Base-by-base conservation (phyloP, 1,140 invertebrate species). In the Drosophila sechellia region DNA sequence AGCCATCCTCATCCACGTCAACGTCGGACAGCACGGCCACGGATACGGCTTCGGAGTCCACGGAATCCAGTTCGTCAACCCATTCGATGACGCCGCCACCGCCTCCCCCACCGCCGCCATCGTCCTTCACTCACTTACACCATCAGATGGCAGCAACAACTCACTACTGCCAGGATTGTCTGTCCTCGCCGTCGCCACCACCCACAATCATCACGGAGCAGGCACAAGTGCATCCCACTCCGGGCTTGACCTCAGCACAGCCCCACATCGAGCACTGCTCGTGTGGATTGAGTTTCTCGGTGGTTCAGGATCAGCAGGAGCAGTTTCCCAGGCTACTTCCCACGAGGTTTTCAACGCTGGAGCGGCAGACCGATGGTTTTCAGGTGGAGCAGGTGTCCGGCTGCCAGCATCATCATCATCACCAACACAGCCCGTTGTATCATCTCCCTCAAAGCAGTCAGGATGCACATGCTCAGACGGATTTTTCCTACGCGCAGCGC, bases 211-310 rank as follows among this genome's bases (percentile, higher is more conserved):
- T 91, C 11, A 91, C 90, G 0, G 90, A 91, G 65, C 90, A 91
- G 69, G 90, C 81, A 0, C 54, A 79, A 43, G 80, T 91, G 39
- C 90, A 91, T 87, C 77, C 90, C 27, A 79, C 52, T 2, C 81
- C 90, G 11, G 46, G 63, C 42, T n/a, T 42, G 27, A 10, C 58
- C n/a, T 34, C 63, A 8, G 50, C 54, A 4, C 74, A 58, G 40
- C 77, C 79, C 6, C 85, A 90, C 37, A 84, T 91, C 42, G 90
- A 91, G 54, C 90, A 91, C 25, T 91, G 90, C 34, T 91, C 90
- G 25, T 91, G 90, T 52, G 90, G 90, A 11, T 54, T 91, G 3
- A 87, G 66, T 12, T 91, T 91, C 52, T 75, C 90, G 17, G 90
- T 91, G 15, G 73, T 77, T 39, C 69, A 79, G 56, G 57, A 52